These are phyloP conservation scores for Melanocharis versteri DNA, from an alignment of 2,113 vertebrate genomes.

Conservation along the genomic window DNA sequence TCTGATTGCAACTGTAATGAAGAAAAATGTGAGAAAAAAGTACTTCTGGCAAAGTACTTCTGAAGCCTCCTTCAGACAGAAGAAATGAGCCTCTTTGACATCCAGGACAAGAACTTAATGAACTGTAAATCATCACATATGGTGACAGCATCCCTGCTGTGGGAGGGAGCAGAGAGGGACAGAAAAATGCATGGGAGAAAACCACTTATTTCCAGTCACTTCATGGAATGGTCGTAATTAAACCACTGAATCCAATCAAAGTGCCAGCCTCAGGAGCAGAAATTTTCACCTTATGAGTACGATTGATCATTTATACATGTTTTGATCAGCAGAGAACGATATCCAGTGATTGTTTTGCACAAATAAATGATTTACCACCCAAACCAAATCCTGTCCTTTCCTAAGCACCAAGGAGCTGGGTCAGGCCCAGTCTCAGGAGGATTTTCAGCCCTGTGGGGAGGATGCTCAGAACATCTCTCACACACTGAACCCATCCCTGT, in stretches of 20 bases:
- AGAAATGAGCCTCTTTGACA: conserved; percentile 45
- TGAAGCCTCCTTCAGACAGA: conserved; percentile 9
- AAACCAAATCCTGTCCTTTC: background rate
- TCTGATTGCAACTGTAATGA: conserved; percentile 19
- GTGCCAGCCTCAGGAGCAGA: background rate
- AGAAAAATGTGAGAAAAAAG: conserved; percentile 32
- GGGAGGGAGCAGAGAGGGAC: background rate
- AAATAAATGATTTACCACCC: background rate
- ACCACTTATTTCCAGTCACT: background rate
- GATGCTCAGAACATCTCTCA: background rate
- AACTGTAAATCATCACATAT: conserved; percentile 65
- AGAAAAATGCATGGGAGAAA: background rate
- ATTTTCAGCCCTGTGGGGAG: background rate
- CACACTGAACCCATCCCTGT: background rate
- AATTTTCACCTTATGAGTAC: background rate
- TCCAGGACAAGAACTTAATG: conserved; percentile 60
- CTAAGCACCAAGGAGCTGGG: background rate
- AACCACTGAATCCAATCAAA: background rate
- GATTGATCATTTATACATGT: background rate
- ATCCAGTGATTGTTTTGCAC: background rate
- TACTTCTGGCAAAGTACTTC: background rate
- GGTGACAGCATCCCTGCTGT: conserved; percentile 46
- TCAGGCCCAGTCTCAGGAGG: background rate
- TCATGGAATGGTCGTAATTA: background rate
- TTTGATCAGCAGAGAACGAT: background rate